Evolutionary conservation across 2,888 invertebrate species (phyloP).

Genomic region (Pardosa pseudoannulata): DNA sequence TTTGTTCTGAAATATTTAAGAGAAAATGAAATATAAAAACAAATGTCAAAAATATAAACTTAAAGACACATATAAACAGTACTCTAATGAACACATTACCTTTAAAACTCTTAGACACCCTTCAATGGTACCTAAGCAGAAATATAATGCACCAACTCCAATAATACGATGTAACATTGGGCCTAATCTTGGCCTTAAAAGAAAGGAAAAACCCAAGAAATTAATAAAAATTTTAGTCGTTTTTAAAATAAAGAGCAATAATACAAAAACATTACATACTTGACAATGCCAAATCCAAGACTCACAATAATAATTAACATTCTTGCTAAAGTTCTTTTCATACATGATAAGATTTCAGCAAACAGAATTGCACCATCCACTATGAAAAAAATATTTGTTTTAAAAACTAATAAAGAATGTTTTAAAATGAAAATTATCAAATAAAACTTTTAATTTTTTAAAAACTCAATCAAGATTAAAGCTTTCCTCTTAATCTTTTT

Average conservation of each 20-base stretch:
- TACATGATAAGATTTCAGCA: conserved; percentile 93
- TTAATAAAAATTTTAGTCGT: neutral
- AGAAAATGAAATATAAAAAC: too few species aligned
- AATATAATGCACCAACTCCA: conserved; percentile 89
- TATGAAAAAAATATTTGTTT: conserved; percentile 25
- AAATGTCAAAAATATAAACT: too few species aligned
- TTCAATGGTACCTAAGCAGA: conserved; percentile 89
- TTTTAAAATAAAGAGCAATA: neutral
- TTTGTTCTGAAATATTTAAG: too few species aligned
- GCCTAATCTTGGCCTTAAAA: conserved; percentile 88
- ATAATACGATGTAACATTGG: conserved; percentile 92
- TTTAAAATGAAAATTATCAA: too few species aligned
- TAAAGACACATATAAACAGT: too few species aligned
- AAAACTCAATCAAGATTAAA: too few species aligned
- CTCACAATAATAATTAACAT: conserved; percentile 97
- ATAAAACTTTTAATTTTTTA: too few species aligned
- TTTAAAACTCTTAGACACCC: conserved; percentile 86
- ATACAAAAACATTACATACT: conserved; percentile 81
- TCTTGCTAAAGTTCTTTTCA: conserved; percentile 91
- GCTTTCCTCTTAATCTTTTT: too few species aligned
- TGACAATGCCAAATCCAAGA: conserved; percentile 96
- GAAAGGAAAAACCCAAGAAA: conserved; percentile 26
- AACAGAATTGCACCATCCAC: conserved; percentile 86
- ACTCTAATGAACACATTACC: conserved; percentile 76
- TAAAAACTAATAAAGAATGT: too few species aligned